These are phyloP conservation scores for Caenorhabditis remanei DNA, from an alignment of 1,140 invertebrate species.

Conservation along the genomic window DNA sequence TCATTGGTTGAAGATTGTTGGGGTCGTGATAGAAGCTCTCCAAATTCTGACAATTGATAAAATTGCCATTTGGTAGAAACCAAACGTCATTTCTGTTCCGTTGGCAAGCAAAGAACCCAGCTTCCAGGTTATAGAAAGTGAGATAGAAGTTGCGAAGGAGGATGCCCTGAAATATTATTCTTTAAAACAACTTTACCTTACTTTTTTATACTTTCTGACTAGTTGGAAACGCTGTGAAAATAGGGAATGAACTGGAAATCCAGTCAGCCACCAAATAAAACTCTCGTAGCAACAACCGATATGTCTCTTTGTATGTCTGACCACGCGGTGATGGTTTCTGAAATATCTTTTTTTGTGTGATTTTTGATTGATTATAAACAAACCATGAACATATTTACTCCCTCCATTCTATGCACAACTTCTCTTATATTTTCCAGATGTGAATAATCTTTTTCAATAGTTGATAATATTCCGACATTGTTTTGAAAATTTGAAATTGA, in stretches of 20 bases:
- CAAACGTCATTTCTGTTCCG: not conserved
- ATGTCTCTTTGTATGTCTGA: conserved; percentile 7
- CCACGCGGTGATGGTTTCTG: conserved; percentile 17
- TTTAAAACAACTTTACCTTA: no score
- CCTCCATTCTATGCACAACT: conserved; percentile 18
- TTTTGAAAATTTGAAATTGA: not conserved
- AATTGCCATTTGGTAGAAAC: conserved; percentile 16
- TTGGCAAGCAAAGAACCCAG: conserved; percentile 1
- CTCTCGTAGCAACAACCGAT: not conserved
- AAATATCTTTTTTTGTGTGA: not conserved
- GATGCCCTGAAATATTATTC: conserved; percentile 4
- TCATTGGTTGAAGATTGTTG: conserved; percentile 4
- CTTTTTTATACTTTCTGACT: not conserved
- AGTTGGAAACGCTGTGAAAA: not conserved
- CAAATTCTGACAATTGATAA: conserved; percentile 12
- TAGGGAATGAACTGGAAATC: not conserved
- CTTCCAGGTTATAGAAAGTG: conserved; percentile 26
- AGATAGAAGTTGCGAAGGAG: conserved; percentile 40
- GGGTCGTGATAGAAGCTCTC: not conserved
- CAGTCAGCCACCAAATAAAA: conserved; percentile 22
- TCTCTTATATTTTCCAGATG: not conserved
- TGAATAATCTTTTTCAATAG: not conserved
- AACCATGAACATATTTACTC: not conserved
- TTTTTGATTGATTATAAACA: not conserved
- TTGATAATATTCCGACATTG: not conserved